Conservation (phyloP, 2,113 vertebrate species). For the Lasiurus cinereus region DNA sequence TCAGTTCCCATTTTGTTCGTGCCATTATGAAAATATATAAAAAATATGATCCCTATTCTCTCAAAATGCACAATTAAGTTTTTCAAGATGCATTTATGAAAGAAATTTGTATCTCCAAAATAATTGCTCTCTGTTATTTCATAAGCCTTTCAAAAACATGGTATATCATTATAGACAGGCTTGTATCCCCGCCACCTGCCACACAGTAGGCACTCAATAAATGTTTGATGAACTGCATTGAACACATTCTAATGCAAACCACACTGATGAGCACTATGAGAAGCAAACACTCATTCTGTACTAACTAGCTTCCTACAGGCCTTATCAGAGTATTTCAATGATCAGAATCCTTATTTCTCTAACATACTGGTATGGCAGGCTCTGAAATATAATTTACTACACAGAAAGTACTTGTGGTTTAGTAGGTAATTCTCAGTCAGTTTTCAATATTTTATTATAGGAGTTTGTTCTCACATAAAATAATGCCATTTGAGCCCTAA, state of each 20-base stretch:
- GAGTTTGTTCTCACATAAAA: conserved; percentile 1
- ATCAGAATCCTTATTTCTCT: conserved; percentile 9
- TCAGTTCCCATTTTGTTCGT: conserved; percentile 41
- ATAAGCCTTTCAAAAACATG: background rate
- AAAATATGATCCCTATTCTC: conserved; percentile 32
- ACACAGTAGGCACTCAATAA: background rate
- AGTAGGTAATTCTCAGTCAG: conserved; percentile 5
- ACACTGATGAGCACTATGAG: background rate
- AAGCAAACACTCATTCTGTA: background rate
- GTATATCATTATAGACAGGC: background rate
- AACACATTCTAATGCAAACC: background rate
- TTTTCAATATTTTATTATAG: conserved; percentile 37
- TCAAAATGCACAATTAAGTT: conserved; percentile 50
- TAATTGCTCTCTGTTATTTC: conserved; percentile 7
- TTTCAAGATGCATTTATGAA: conserved; percentile 11
- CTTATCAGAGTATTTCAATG: background rate
- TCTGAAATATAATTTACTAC: background rate
- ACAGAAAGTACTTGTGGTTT: background rate
- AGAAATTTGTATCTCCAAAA: background rate
- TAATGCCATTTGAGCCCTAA: background rate
- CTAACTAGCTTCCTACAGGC: background rate
- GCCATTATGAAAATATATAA: conserved; percentile 18
- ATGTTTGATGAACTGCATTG: background rate
- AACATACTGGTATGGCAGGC: background rate
- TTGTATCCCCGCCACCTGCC: background rate